Conservation (phyloP, 2,113 vertebrate genomes). For the Camelus dromedarius region DNA sequence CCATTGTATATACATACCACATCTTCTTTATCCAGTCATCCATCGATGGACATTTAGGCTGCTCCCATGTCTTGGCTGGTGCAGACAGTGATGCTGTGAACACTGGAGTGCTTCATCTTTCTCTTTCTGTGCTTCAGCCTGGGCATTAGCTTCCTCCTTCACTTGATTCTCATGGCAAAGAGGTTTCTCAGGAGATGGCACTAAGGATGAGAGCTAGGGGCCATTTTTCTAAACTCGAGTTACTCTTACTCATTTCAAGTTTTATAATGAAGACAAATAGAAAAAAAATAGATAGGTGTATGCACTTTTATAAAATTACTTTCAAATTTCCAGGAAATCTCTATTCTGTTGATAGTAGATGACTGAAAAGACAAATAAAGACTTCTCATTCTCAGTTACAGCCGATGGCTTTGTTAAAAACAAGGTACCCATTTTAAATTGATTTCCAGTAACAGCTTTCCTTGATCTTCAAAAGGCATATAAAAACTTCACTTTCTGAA, state of each 20-base stretch:
- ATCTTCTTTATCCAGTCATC: no score
- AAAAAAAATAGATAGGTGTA: constrained; percentile 17
- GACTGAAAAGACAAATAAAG: constrained; percentile 27
- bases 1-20: no score
- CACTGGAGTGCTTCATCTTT: not conserved
- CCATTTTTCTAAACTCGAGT: not conserved
- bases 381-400: constrained; percentile 60
- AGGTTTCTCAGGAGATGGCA: not conserved
- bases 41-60: no score
- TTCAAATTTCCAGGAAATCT: constrained; percentile 32
- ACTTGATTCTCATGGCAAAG: not conserved
- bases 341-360: constrained; percentile 21
- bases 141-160: not conserved
- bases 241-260: constrained; percentile 57
- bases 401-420: constrained; percentile 25
- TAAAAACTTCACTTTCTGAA: constrained; percentile 69
- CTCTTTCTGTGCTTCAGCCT: not conserved
- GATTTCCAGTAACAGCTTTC: constrained; percentile 69
- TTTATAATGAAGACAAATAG: constrained; percentile 33
- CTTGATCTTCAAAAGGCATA: constrained; percentile 51
- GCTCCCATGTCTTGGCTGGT: no score
- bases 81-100: no score
- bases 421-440: constrained; percentile 70
- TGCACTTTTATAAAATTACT: not conserved
- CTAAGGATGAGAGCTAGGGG: not conserved